A percentile compares a stretch with the other conserved stretches of the same genome.
Conservation (phyloP, 2,888 invertebrate genomes). For the Folsomia manolachei region DNA sequence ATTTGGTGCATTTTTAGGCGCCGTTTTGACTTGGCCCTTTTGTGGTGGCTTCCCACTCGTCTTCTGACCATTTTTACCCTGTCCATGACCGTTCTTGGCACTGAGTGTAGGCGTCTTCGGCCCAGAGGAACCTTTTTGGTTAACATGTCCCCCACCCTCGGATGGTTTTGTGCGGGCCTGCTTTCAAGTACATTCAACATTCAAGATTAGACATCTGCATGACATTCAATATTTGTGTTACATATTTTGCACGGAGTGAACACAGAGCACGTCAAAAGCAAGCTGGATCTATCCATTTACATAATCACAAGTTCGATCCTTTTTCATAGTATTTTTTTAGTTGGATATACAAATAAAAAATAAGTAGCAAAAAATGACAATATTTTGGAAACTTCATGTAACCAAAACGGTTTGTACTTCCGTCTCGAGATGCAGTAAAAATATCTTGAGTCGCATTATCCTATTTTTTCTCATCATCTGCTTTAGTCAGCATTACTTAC, state of each 20-base stretch:
- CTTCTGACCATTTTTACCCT: slow-evolving; percentile 55
- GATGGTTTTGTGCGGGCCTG: slow-evolving; percentile 80
- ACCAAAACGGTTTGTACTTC: background rate
- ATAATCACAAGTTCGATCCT: too few relatives aligned
- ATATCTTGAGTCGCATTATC: background rate
- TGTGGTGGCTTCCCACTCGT: slow-evolving; percentile 67
- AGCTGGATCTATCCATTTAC: background rate
- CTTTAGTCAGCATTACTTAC: too few relatives aligned
- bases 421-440: background rate
- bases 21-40: slow-evolving; percentile 70
- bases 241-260: background rate
- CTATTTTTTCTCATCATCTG: background rate
- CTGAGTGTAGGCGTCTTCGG: slow-evolving; percentile 59
- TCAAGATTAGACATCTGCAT: slow-evolving; percentile 8
- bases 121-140: slow-evolving; percentile 68
- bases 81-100: slow-evolving; percentile 47
- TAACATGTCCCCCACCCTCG: slow-evolving; percentile 70
- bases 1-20: slow-evolving; percentile 54
- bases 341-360: background rate
- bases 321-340: too few relatives aligned
- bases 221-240: background rate
- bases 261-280: slow-evolving; percentile 1
- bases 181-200: slow-evolving; percentile 29
- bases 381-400: background rate
- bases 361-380: background rate